These are phyloP conservation scores for Gallinago stenura DNA, from an alignment of 2,797 vertebrate genomes.

Conservation along the genomic window DNA sequence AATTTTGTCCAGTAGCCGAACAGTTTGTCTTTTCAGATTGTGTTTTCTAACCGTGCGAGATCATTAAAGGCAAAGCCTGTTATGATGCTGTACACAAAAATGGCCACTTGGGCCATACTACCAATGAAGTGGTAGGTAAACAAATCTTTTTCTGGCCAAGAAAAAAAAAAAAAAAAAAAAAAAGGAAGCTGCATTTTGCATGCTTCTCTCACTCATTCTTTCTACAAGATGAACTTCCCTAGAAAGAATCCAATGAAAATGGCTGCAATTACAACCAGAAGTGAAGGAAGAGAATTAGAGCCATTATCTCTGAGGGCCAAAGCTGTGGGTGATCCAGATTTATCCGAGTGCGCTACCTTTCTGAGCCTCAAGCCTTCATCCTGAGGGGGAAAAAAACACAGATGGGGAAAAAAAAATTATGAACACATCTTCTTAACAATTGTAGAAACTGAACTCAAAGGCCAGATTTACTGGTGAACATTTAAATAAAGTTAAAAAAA, in stretches of 20 bases:
- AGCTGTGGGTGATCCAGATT: slow-evolving; percentile 85
- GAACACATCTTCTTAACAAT: neutral
- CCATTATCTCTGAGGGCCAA: slow-evolving; percentile 89
- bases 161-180: slow-evolving; percentile 58
- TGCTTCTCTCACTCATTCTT: slow-evolving; percentile 81
- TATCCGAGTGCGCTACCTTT: slow-evolving; percentile 89
- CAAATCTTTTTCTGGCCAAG: slow-evolving; percentile 84
- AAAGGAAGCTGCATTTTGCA: slow-evolving; percentile 84
- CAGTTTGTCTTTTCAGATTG: slow-evolving; percentile 81
- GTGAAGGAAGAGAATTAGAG: slow-evolving; percentile 92
- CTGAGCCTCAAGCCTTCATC: slow-evolving; percentile 93
- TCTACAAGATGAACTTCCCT: slow-evolving; percentile 99
- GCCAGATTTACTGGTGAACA: neutral
- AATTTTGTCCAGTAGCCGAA: slow-evolving; percentile 83
- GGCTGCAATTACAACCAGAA: slow-evolving; percentile 98
- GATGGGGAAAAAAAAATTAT: neutral
- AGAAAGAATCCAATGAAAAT: slow-evolving; percentile 99
- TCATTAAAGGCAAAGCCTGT: slow-evolving; percentile 89
- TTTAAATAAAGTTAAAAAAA: neutral
- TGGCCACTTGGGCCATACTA: slow-evolving; percentile 86
- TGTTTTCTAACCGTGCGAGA: slow-evolving; percentile 88
- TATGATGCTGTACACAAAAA: slow-evolving; percentile 91
- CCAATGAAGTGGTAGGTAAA: slow-evolving; percentile 97
- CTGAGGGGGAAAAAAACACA: slow-evolving; percentile 75
- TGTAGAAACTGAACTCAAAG: neutral